Evolutionary conservation across 1,140 invertebrate genomes (phyloP).

Genomic region (Brachionus calyciflorus): DNA sequence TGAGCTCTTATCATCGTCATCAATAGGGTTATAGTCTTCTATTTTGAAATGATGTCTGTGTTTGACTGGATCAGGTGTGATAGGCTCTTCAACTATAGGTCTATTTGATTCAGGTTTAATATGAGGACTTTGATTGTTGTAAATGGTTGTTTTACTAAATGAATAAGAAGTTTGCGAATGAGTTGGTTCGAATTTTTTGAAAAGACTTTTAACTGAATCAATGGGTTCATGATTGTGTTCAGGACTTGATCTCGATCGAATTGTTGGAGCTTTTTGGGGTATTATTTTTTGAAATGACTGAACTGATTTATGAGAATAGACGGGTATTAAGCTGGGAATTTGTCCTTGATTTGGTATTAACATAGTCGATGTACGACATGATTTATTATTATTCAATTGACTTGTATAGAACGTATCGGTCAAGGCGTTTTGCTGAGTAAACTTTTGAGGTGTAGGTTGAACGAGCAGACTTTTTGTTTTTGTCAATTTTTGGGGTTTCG

Average conservation of each 20-base stretch:
- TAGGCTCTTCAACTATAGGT: neutral
- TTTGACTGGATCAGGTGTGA: neutral
- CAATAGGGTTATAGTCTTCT: constrained; percentile 9
- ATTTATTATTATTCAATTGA: neutral
- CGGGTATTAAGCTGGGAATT: neutral
- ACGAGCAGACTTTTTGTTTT: neutral
- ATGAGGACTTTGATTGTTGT: no score
- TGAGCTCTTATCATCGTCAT: neutral
- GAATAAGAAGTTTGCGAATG: neutral
- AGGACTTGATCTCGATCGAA: neutral
- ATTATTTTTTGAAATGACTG: constrained; percentile 13
- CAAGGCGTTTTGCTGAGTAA: neutral
- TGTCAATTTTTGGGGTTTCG: neutral
- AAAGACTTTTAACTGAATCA: neutral
- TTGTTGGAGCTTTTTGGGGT: neutral
- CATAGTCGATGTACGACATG: constrained; percentile 16
- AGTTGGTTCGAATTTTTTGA: neutral
- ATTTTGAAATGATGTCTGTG: neutral
- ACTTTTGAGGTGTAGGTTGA: no score
- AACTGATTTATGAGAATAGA: neutral
- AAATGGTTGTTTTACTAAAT: neutral
- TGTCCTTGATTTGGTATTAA: constrained; percentile 1
- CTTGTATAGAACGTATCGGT: neutral
- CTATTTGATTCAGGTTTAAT: neutral
- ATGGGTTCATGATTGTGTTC: neutral